A percentile compares a stretch with the other conserved stretches of the same genome.
These are phyloP conservation scores for Schrankia costaestrigalis DNA, from an alignment of 2,888 invertebrate genomes.

Conservation along the genomic window DNA sequence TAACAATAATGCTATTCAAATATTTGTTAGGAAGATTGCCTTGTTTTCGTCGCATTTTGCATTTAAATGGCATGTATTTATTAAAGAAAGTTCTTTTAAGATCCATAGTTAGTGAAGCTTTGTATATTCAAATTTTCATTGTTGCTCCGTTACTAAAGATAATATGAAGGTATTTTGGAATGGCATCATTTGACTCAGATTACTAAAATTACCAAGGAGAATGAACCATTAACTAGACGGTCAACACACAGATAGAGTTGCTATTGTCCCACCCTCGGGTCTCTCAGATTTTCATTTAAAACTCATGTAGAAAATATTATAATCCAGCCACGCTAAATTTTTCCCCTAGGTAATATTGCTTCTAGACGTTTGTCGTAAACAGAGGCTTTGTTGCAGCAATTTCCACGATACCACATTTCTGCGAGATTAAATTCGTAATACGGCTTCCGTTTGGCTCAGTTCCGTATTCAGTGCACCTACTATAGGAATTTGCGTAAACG, in stretches of 20 bases:
- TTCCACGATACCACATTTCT: slow-evolving; percentile 74
- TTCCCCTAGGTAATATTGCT: slow-evolving; percentile 50
- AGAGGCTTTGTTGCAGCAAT: slow-evolving; percentile 67
- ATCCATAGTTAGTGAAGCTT: too few relatives aligned
- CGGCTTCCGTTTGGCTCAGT: slow-evolving; percentile 62
- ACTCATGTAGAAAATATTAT: slow-evolving; percentile 41
- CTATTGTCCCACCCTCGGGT: slow-evolving; percentile 10
- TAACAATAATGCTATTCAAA: too few relatives aligned
- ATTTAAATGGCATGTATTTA: slow-evolving; percentile 4
- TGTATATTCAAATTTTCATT: too few relatives aligned
- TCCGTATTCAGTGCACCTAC: slow-evolving; percentile 63
- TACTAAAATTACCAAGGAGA: slow-evolving; percentile 10
- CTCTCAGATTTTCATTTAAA: slow-evolving; percentile 27
- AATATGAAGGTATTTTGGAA: slow-evolving; percentile 9
- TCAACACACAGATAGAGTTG: slow-evolving; percentile 12
- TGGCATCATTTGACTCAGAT: slow-evolving; percentile 5
- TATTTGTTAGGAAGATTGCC: too few relatives aligned
- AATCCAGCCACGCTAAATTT: slow-evolving; percentile 44
- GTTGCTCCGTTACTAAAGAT: not conserved
- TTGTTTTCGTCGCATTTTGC: slow-evolving; percentile 1
- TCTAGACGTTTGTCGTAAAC: slow-evolving; percentile 64
- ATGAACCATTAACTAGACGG: slow-evolving; percentile 12
- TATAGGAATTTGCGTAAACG: slow-evolving; percentile 42
- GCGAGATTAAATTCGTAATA: slow-evolving; percentile 78
- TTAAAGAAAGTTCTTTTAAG: too few relatives aligned